These are phyloP conservation scores for Calliopum simillimum DNA, from an alignment of 2,888 invertebrate genomes.

Conservation along the genomic window DNA sequence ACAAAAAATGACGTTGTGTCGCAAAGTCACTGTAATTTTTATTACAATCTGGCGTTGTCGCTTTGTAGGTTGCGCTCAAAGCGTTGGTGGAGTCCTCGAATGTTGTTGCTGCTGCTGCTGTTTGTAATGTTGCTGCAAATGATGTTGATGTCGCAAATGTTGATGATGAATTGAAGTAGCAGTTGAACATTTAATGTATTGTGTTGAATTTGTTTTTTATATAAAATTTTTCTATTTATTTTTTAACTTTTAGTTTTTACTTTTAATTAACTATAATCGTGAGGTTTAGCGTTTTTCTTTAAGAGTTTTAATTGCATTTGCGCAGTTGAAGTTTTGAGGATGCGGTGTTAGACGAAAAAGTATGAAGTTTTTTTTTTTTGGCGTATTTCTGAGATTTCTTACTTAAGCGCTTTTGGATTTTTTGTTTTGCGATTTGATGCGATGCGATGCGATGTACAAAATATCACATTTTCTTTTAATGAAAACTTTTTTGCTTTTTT, in stretches of 20 bases:
- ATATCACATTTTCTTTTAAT: constrained; percentile 30
- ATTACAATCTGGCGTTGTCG: neutral
- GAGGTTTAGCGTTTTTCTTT: constrained; percentile 7
- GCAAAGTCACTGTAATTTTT: neutral
- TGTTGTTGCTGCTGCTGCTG: constrained; percentile 20
- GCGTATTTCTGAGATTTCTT: constrained; percentile 9
- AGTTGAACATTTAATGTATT: constrained; percentile 33
- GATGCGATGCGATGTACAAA: constrained; percentile 6
- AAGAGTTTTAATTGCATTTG: constrained; percentile 22
- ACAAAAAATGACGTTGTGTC: neutral
- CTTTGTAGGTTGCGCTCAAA: constrained; percentile 4
- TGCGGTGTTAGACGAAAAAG: constrained; percentile 18
- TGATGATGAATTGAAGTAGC: constrained; percentile 28
- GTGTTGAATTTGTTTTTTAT: constrained; percentile 31
- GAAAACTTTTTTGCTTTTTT: constrained; percentile 30
- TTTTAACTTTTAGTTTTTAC: neutral
- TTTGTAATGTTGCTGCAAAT: constrained; percentile 18
- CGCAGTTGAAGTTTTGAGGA: constrained; percentile 38
- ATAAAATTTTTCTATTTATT: constrained; percentile 18
- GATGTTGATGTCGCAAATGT: constrained; percentile 26
- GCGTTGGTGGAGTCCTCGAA: constrained; percentile 5
- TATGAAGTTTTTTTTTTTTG: constrained; percentile 14
- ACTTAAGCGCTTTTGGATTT: constrained; percentile 15
- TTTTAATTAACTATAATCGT: neutral
- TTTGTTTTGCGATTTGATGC: constrained; percentile 31